Percentiles rank a stretch among this genome's conserved stretches.
These are phyloP conservation scores for Brienomyrus brachyistius DNA, from an alignment of 2,113 vertebrate genomes.

Conservation along the genomic window DNA sequence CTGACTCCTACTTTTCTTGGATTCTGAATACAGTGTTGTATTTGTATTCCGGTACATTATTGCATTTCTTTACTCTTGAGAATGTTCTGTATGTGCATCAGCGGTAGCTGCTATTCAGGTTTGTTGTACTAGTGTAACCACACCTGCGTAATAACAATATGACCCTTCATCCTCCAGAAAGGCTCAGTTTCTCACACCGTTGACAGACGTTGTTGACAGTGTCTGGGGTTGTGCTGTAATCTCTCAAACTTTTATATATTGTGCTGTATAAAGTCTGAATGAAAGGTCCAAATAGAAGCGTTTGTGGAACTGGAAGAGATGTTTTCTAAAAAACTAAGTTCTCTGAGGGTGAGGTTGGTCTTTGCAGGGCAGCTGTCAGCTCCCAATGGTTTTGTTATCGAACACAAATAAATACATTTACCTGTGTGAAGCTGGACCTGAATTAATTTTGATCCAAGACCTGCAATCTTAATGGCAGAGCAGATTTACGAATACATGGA, in stretches of 20 bases:
- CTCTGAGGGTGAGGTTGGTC: not conserved
- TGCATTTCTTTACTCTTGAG: not conserved
- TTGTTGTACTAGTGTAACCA: not conserved
- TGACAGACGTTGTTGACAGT: not conserved
- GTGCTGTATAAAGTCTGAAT: not conserved
- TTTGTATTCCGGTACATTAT: not conserved
- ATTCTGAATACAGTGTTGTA: not conserved
- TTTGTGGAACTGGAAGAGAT: not conserved
- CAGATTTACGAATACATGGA: not conserved
- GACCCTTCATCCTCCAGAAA: not conserved
- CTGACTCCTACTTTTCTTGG: not conserved
- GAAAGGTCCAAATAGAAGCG: not conserved
- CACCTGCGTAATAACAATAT: not conserved
- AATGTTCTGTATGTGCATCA: not conserved
- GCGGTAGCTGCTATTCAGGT: not conserved
- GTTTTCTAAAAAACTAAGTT: not conserved
- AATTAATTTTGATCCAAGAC: not conserved
- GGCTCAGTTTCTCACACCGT: not conserved
- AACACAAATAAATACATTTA: not conserved
- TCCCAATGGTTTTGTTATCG: not conserved
- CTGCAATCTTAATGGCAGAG: not conserved
- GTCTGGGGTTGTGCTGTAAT: not conserved
- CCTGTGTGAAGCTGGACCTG: not conserved
- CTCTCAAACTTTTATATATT: not conserved
- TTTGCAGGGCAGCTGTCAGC: not conserved